A percentile compares a stretch with the other conserved stretches of the same genome.
These are phyloP conservation scores for Panzeria rudis DNA, from an alignment of 2,888 invertebrate species.

Conservation along the genomic window DNA sequence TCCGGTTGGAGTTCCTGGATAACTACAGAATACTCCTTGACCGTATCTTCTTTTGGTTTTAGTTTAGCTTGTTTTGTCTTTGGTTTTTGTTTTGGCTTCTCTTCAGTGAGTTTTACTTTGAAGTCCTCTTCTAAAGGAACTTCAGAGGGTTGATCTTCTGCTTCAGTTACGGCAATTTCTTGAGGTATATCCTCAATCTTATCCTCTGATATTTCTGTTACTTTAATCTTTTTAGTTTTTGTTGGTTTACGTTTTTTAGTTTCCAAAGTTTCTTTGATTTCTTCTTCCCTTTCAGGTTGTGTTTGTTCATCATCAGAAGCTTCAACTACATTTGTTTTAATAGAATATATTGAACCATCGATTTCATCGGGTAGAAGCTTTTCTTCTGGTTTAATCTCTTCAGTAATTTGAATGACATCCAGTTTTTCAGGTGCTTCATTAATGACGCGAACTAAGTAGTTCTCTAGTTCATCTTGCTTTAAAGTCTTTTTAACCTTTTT, in stretches of 20 bases:
- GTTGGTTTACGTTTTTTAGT: constrained; percentile 72
- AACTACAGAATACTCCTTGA: constrained; percentile 76
- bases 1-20: constrained; percentile 81
- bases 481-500: constrained; percentile 76
- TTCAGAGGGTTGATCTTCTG: constrained; percentile 35
- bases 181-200: constrained; percentile 79
- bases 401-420: constrained; percentile 67
- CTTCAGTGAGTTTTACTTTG: constrained; percentile 57
- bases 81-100: constrained; percentile 73
- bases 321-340: constrained; percentile 79
- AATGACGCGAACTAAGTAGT: constrained; percentile 79
- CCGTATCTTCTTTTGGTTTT: constrained; percentile 51
- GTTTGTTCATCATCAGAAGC: constrained; percentile 78
- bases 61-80: constrained; percentile 74
- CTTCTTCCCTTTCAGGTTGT: constrained; percentile 75
- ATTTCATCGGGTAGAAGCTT: constrained; percentile 70
- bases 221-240: constrained; percentile 72
- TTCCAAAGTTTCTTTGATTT: constrained; percentile 57
- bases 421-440: constrained; percentile 77
- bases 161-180: constrained; percentile 65
- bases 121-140: constrained; percentile 41
- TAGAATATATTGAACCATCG: constrained; percentile 71
- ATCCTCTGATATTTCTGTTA: constrained; percentile 84
- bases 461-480: constrained; percentile 77
- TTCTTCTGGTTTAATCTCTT: constrained; percentile 72